Evolutionary conservation across 2,797 vertebrate genomes (phyloP).

Genomic region (Cossypha polioptera): DNA sequence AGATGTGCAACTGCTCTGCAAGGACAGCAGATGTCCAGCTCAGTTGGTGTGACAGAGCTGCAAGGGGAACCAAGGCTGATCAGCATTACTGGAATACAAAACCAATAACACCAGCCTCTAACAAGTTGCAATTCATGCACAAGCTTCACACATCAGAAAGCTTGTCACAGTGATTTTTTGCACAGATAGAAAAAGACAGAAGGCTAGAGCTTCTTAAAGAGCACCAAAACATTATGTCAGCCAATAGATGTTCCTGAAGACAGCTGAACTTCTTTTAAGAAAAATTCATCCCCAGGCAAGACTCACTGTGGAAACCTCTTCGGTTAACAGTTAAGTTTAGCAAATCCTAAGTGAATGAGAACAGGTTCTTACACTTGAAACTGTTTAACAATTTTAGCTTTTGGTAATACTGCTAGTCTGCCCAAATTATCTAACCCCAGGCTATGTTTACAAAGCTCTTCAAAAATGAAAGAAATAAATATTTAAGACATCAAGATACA

Average conservation of each 20-base stretch:
- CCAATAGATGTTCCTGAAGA: not conserved
- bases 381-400: not conserved
- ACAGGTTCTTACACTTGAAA: slow-evolving; percentile 7
- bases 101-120: not conserved
- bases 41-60: not conserved
- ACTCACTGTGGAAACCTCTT: not conserved
- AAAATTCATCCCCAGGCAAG: not conserved
- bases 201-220: not conserved
- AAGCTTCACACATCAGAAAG: not conserved
- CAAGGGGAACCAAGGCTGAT: not conserved
- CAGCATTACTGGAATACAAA: not conserved
- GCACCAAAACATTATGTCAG: not conserved
- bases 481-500: not conserved
- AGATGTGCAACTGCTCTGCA: accelerated
- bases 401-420: not conserved
- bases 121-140: not conserved
- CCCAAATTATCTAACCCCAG: not conserved
- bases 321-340: not conserved
- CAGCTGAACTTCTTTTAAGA: not conserved
- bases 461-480: not conserved
- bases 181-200: not conserved
- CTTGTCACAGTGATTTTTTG: not conserved
- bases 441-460: not conserved
- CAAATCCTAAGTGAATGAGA: not conserved
- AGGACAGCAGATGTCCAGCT: not conserved